Percentiles rank a stretch among this genome's conserved stretches.
phyloP scores from a whole-genome alignment of 2,797 vertebrate species.

The Gephyroberyx darwinii region DNA sequence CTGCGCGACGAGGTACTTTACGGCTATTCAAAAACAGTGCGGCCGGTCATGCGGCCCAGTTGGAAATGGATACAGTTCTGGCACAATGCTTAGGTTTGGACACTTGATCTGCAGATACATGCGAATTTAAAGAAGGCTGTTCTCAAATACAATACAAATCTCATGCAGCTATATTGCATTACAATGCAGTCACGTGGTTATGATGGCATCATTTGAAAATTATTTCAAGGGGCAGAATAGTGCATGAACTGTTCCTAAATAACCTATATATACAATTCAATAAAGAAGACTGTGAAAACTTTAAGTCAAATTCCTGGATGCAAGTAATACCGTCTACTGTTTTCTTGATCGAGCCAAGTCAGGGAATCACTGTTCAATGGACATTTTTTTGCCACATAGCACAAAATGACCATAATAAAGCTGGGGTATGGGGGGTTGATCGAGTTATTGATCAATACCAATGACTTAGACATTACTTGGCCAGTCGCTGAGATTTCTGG shows the following conservation, averaged over 20 bases:
- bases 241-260: too few relatives aligned
- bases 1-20: not conserved
- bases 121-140: not conserved
- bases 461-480: too few relatives aligned
- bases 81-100: not conserved
- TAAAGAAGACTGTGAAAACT: too few relatives aligned
- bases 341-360: too few relatives aligned
- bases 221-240: not conserved
- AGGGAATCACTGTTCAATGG: too few relatives aligned
- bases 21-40: conserved; percentile 14
- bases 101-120: conserved; percentile 1
- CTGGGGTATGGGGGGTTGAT: too few relatives aligned
- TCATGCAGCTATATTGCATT: not conserved
- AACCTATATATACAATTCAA: not conserved
- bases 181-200: not conserved
- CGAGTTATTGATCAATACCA: too few relatives aligned
- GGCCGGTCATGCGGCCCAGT: not conserved
- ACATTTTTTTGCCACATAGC: too few relatives aligned
- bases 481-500: too few relatives aligned
- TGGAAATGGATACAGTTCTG: conserved; percentile 7
- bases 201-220: not conserved
- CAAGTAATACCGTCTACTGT: too few relatives aligned
- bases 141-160: conserved; percentile 2
- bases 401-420: too few relatives aligned
- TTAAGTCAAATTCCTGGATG: too few relatives aligned